A percentile compares a stretch with the other conserved stretches of the same genome.
These are phyloP conservation scores for Ladona fulva DNA, from an alignment of 1,140 invertebrate genomes.

Conservation along the genomic window DNA sequence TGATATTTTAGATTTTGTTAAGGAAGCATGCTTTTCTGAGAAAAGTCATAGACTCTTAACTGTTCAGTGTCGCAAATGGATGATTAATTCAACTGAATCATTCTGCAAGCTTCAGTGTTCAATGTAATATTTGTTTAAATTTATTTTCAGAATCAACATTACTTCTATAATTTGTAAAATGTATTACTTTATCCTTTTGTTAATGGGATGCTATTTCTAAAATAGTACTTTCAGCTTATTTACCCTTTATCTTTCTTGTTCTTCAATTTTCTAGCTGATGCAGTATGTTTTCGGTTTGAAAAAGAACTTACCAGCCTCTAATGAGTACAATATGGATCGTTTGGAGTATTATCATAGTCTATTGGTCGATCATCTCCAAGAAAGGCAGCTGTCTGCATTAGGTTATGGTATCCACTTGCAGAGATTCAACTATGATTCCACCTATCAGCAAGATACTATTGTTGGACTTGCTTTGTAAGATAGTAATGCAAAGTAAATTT, in stretches of 20 bases:
- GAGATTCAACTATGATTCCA: not conserved
- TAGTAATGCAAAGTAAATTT: no score
- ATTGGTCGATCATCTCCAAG: not conserved
- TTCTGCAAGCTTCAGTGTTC: conserved; percentile 5
- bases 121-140: not conserved
- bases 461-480: not conserved
- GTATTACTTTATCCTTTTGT: not conserved
- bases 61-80: not conserved
- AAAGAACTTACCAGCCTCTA: not conserved
- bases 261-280: not conserved
- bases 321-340: not conserved
- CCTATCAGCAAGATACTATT: not conserved
- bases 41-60: not conserved
- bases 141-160: no score
- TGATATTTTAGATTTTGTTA: conserved; percentile 3
- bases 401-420: not conserved
- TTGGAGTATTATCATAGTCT: not conserved
- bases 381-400: not conserved
- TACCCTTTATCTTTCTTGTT: not conserved
- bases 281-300: not conserved
- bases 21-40: not conserved
- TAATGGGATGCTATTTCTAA: not conserved
- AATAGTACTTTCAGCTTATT: not conserved
- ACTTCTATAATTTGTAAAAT: no score
- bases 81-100: not conserved